Evolutionary conservation across 1,140 invertebrate species (phyloP).

Genomic region (Lucilia sericata): DNA sequence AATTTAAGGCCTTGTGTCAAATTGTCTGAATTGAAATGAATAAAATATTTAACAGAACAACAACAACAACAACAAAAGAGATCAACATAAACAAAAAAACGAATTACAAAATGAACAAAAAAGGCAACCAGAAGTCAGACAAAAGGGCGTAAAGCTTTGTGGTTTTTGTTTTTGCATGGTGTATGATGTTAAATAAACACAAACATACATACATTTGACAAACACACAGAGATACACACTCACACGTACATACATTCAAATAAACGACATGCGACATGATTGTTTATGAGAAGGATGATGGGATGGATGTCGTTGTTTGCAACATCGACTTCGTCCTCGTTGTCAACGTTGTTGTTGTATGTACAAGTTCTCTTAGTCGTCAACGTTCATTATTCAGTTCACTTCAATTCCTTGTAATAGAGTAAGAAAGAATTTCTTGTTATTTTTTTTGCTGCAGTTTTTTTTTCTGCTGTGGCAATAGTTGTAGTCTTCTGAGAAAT

Average conservation of each 20-base stretch:
- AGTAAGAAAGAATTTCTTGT: background rate
- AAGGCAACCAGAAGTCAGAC: slow-evolving; percentile 22
- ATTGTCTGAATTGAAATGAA: slow-evolving; percentile 44
- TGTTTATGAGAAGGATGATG: slow-evolving; percentile 10
- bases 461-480: background rate
- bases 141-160: slow-evolving; percentile 50
- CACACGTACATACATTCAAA: background rate
- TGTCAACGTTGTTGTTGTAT: background rate
- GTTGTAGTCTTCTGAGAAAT: slow-evolving; percentile 22
- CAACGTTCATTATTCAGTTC: too few relatives aligned
- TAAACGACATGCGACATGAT: slow-evolving; percentile 14
- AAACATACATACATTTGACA: slow-evolving; percentile 32
- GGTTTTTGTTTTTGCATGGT: slow-evolving; percentile 54
- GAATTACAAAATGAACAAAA: background rate
- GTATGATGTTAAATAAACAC: background rate
- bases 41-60: slow-evolving; percentile 28
- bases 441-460: background rate
- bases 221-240: slow-evolving; percentile 31
- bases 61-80: slow-evolving; percentile 4
- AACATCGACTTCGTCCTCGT: background rate
- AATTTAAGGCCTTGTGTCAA: slow-evolving; percentile 39
- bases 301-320: background rate
- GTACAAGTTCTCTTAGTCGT: background rate
- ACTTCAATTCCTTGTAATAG: background rate
- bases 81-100: background rate